Percentiles rank a stretch among this genome's conserved stretches.
phyloP scores from a whole-genome alignment of 2,888 invertebrate genomes.

The Caenorhabditis plicata region DNA sequence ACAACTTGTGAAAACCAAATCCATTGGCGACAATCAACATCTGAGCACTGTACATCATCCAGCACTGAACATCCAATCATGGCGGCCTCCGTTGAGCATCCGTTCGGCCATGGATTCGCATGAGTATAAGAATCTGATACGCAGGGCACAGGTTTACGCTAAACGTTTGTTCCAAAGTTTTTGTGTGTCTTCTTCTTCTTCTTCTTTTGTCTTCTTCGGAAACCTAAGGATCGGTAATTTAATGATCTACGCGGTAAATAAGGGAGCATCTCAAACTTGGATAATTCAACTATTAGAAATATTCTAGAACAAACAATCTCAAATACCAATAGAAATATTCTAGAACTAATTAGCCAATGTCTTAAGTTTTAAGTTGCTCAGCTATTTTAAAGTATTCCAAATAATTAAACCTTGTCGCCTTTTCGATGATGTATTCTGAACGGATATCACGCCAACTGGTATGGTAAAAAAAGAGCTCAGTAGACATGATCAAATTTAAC shows the following conservation, averaged over 20 bases:
- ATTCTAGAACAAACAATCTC: too few species aligned
- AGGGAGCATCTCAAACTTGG: constrained; percentile 19
- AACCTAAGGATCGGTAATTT: constrained; percentile 23
- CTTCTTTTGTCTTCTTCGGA: constrained; percentile 26
- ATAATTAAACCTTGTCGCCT: too few species aligned
- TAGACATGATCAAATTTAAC: too few species aligned
- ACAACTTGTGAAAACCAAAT: constrained; percentile 61
- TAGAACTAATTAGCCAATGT: too few species aligned
- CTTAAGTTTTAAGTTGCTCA: too few species aligned
- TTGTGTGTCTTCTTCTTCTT: constrained; percentile 22
- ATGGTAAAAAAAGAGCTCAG: too few species aligned
- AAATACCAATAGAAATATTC: too few species aligned
- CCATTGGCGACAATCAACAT: constrained; percentile 63
- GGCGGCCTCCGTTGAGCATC: constrained; percentile 61
- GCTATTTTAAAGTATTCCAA: too few species aligned
- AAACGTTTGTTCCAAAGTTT: constrained; percentile 44
- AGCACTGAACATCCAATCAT: constrained; percentile 62
- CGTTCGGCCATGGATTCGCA: constrained; percentile 66
- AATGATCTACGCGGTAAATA: too few species aligned
- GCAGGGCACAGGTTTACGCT: constrained; percentile 50
- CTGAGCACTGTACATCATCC: constrained; percentile 64
- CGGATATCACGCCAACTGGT: too few species aligned
- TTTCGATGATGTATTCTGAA: too few species aligned
- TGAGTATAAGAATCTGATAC: constrained; percentile 64
- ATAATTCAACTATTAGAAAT: not conserved